Conservation (phyloP, 2,797 vertebrate species). For the Leucoraja ocellata region DNA sequence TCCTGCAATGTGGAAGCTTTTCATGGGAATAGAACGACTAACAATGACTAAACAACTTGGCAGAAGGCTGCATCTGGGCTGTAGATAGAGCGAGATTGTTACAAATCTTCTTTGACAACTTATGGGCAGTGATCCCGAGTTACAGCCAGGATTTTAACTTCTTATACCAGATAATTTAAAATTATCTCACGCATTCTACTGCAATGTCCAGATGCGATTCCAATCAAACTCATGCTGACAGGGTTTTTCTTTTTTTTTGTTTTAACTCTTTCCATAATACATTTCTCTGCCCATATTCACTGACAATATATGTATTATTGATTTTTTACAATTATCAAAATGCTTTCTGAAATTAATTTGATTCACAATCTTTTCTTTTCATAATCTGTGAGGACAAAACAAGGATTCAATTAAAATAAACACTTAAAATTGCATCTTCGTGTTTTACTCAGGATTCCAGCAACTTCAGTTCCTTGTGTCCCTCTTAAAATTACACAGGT, state of each 20-base stretch:
- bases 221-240: not conserved
- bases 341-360: conserved; percentile 8
- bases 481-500: no score
- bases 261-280: not conserved
- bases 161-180: not conserved
- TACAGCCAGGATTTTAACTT: not conserved
- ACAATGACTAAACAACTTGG: conserved; percentile 1
- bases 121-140: not conserved
- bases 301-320: not conserved
- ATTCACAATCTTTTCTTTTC: not conserved
- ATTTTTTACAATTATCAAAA: not conserved
- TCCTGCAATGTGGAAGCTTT: conserved; percentile 18
- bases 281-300: not conserved
- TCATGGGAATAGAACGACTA: conserved; percentile 1
- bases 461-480: no score
- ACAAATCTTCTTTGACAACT: conserved; percentile 26
- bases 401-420: not conserved
- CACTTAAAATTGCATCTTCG: no score
- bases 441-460: no score
- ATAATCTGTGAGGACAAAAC: not conserved
- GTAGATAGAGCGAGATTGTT: not conserved
- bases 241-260: not conserved
- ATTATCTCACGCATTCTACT: no score
- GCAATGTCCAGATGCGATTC: not conserved
- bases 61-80: not conserved